phyloP scores from a whole-genome alignment of 2,888 invertebrate genomes.

The Cephus runcator region DNA sequence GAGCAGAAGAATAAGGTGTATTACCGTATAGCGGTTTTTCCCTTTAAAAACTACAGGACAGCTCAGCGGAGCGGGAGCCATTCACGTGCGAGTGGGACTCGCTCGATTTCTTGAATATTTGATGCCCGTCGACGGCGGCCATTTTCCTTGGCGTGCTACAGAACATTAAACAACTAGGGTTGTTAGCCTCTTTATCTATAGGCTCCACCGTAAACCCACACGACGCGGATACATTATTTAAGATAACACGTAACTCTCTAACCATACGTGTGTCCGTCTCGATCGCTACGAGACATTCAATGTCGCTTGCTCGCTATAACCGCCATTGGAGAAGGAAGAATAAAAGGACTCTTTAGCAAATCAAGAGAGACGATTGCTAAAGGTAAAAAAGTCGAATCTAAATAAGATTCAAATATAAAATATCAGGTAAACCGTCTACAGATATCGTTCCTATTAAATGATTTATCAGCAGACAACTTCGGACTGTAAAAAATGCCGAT shows the following conservation, averaged over 20 bases:
- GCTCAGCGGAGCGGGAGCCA: background rate
- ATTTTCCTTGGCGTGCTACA: slow-evolving; percentile 49
- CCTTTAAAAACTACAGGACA: slow-evolving; percentile 2
- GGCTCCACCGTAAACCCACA: slow-evolving; percentile 33
- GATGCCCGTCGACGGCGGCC: slow-evolving; percentile 45
- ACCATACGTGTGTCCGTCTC: slow-evolving; percentile 13
- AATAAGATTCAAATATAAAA: background rate
- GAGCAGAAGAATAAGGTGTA: background rate
- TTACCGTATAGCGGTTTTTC: background rate
- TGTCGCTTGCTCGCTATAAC: background rate
- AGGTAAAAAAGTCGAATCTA: background rate
- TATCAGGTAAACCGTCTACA: background rate
- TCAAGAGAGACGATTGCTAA: background rate
- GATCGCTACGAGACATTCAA: background rate
- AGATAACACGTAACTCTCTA: slow-evolving; percentile 36
- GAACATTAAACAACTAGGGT: slow-evolving; percentile 57
- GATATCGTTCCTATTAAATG: background rate
- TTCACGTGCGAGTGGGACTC: slow-evolving; percentile 4
- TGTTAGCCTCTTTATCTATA: slow-evolving; percentile 53
- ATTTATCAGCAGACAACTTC: background rate
- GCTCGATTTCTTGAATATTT: slow-evolving; percentile 47
- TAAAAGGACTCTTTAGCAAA: background rate
- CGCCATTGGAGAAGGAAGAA: background rate
- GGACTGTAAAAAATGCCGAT: background rate
- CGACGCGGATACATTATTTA: slow-evolving; percentile 50